These are phyloP conservation scores for Ichneumoninae sp. DNA, from an alignment of 2,888 invertebrate species.

Conservation along the genomic window DNA sequence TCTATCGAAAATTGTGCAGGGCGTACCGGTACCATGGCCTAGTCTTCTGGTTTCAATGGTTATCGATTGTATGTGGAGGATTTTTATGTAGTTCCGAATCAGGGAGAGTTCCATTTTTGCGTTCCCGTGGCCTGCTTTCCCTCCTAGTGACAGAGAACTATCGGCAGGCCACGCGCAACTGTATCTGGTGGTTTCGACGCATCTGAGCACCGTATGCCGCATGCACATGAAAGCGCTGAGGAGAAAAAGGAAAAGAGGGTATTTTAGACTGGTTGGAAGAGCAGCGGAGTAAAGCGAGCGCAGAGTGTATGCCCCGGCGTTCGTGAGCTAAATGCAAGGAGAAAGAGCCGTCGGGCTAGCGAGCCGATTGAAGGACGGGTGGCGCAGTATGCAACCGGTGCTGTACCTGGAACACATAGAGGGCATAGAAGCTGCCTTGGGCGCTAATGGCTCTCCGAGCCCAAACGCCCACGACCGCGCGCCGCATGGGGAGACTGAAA, in stretches of 20 bases:
- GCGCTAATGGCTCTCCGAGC: slow-evolving; percentile 76
- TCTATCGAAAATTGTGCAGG: slow-evolving; percentile 1
- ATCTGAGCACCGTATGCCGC: slow-evolving; percentile 10
- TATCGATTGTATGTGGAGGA: slow-evolving; percentile 15
- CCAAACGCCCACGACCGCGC: slow-evolving; percentile 65
- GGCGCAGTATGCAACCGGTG: slow-evolving; percentile 12
- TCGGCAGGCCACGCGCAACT: neutral
- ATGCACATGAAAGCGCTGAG: slow-evolving; percentile 25
- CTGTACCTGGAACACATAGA: slow-evolving; percentile 31
- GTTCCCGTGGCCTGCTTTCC: neutral
- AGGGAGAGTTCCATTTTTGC: neutral
- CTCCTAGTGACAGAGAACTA: neutral
- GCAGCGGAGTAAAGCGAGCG: slow-evolving; percentile 34
- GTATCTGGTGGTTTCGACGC: neutral
- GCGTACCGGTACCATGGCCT: neutral
- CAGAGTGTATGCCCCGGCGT: slow-evolving; percentile 1
- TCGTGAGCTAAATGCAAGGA: slow-evolving; percentile 19
- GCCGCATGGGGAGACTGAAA: slow-evolving; percentile 39
- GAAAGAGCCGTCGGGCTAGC: slow-evolving; percentile 26
- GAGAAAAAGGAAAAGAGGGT: slow-evolving; percentile 18
- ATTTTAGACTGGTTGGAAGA: slow-evolving; percentile 23
- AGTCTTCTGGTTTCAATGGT: slow-evolving; percentile 14
- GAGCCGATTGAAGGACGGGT: slow-evolving; percentile 20
- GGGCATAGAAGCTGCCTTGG: slow-evolving; percentile 55
- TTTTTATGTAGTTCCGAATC: slow-evolving; percentile 7